A percentile compares a stretch with the other conserved stretches of the same genome.
Conservation (phyloP, 2,888 invertebrate species). For the Lochmaea crataegi region DNA sequence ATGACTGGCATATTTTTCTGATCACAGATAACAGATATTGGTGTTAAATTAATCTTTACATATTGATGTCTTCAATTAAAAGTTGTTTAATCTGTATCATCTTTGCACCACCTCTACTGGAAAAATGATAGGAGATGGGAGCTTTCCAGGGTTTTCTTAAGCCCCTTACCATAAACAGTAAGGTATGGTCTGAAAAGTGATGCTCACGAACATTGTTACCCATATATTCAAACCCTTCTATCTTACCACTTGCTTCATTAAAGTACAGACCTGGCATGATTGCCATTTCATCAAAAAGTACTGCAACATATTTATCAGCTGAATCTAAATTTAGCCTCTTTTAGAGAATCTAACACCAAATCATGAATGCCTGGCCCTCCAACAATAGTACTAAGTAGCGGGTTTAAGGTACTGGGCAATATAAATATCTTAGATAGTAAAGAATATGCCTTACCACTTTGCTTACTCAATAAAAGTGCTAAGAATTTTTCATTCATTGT, state of each 20-base stretch:
- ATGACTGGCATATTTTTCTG: slow-evolving; percentile 35
- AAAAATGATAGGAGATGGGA: slow-evolving; percentile 32
- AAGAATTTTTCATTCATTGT: not conserved
- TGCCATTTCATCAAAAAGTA: slow-evolving; percentile 31
- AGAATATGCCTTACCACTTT: not conserved
- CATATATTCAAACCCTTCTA: slow-evolving; percentile 39
- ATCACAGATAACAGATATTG: slow-evolving; percentile 34
- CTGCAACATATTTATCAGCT: slow-evolving; percentile 25
- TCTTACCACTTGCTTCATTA: slow-evolving; percentile 28
- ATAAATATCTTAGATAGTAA: not conserved
- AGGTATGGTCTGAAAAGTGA: slow-evolving; percentile 36
- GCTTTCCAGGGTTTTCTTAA: slow-evolving; percentile 28
- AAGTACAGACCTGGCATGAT: slow-evolving; percentile 20
- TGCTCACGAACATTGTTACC: slow-evolving; percentile 20
- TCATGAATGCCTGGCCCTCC: not conserved
- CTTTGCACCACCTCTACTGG: slow-evolving; percentile 25
- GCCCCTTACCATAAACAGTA: slow-evolving; percentile 37
- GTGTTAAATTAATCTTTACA: slow-evolving; percentile 36
- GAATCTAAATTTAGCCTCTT: slow-evolving; percentile 1
- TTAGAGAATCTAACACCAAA: not conserved
- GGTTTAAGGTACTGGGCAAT: not conserved
- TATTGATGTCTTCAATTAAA: slow-evolving; percentile 21
- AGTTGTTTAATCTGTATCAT: slow-evolving; percentile 30
- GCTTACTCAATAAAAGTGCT: not conserved
- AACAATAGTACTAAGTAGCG: not conserved